Base-by-base conservation (phyloP, 1,140 invertebrate species). In the Anoplophora glabripennis region DNA sequence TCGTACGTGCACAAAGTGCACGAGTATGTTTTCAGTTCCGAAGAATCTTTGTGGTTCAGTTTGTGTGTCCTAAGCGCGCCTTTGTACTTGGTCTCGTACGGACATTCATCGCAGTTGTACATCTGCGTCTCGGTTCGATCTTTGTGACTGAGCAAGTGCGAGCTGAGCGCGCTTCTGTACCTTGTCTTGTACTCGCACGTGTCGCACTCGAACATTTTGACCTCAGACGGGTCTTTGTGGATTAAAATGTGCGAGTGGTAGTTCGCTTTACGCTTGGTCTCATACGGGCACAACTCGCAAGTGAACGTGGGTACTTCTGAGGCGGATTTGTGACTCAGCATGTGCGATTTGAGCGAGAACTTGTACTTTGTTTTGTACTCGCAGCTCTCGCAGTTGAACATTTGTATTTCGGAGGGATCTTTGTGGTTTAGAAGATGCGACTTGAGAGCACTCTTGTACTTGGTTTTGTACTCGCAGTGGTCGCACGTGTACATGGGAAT, bases 301-400 rank as follows among this genome's bases (percentile, higher is more conserved):
- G 53, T 49, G 33, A 51, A 61, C 54, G 57, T 51, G 4, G 59
- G 53, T n/a, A 61, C 59, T 57, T 61, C 59, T n/a, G 56, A 53
- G 4, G 54, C 59, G 15, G 48, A 45, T 40, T 57, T 61, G 34
- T 61, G 59, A 17, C 53, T 53, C 9, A 61, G 45, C 12, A 53
- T 53, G 14, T 61, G 59, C 48, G 53, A 48, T 8, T 57, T 54
- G 47, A 61, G 52, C 17, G 56, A 52, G 7, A 48, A 57, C 34
- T 61, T 61, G 12, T 54, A 7, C 38, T 61, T 61, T 38, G 59
- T 61, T 40, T 61, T 48, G 28, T 57, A 61, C 5, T 42, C 21
- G 40, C 59, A 61, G 35, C 53, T 53, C 40, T 61, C 59, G 41
- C 59, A 61, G 12, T 57, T 61, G n/a, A 57, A 28, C 59, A 61